Evolutionary conservation across 2,113 vertebrate species (phyloP), one percentile per base, ranked within the genome.

Genomic region (Calyptomena viridis): DNA sequence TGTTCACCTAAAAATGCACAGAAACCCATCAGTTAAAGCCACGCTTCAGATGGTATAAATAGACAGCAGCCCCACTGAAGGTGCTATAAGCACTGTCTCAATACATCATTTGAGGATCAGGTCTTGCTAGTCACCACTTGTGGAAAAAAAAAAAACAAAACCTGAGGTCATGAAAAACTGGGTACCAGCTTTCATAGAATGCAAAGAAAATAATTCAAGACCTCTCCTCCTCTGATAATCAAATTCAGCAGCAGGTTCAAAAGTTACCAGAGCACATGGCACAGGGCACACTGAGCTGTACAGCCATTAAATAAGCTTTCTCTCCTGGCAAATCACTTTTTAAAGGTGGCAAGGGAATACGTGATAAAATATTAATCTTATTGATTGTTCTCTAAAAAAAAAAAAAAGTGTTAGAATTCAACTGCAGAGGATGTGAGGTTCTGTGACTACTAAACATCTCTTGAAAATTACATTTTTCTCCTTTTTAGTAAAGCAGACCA

Each of bases 1-100:
- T 83, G 60, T 91, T 94, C 73, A 84, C 78, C 91, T 93, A 60
- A 84, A 93, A 86, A 94, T 83, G 75, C 72, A 91, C 73, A 94
- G 88, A 96, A 83, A 31, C 42, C 60, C 66, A 91, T 87, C 84
- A 79, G 53, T 73, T 92, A 84, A 83, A 92, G 74, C 12, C 67
- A 71, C 76, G 27, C 37, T 89, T 59, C 33, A 59, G 77, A 37
- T 7, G 39, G 30, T 68, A 90, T 52, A 96, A 92, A 89, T 59
- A 85, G 93, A 81, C 67, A 2, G 11, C 8, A 50, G 59, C 12
- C n/a, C 22, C 2, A 4, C 2, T 50, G 30, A 96, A 80, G n/a
- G 77, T 67, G 39, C 44, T 80, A 8, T 12, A 68, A 83, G 64
- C 49, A 37, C 20, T 5, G 4, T 27, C 44, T 47, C 40, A 85